Base-by-base conservation (phyloP, 2,888 invertebrate genomes). In the Drosophila lacicola region DNA sequence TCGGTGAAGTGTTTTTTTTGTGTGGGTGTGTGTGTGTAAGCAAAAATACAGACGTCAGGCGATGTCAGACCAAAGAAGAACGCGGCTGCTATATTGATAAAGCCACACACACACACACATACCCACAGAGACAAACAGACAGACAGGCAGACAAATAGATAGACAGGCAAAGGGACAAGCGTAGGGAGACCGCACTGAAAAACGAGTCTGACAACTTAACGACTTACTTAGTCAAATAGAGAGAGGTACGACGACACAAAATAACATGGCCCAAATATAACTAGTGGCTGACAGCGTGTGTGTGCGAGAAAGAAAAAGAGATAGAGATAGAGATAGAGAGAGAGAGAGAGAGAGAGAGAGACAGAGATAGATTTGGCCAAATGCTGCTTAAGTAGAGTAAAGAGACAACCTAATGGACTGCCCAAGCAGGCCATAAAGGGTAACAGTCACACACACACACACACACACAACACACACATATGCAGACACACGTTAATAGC, bases 181-280 rank as follows among this genome's bases (percentile, higher is more conserved):
- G 41, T 21, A n/a, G 34, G 46, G 39, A 69, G 62, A 62, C 73
- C 74, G 45, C 78, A 78, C 56, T 75, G 78, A 78, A 78, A 75
- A 75, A 68, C 78, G 78, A 88, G 80, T 82, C 80, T 78, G 86
- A 82, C 80, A 88, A 88, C 80, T 80, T 82, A 88, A 84, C 86
- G 83, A 82, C 88, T 88, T 88, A 85, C 80, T 83, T 82, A 88
- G 80, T 72, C 88, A 84, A 85, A 83, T 66, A 70, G 58, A 79
- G 42, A 44, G 82, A 76, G 80, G 69, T 82, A 80, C 73, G 58
- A 68, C 51, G 57, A 77, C 64, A 73, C 58, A 77, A 63, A 73
- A 80, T 62, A 83, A 77, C 67, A 74, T 80, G 70, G 64, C 70
- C 67, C 68, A 75, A 75, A 67, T 79, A 70, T 67, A 64, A 66